phyloP scores from a whole-genome alignment of 37 sponge, comb jelly and placozoan species.

The Oopsacas minuta region DNA sequence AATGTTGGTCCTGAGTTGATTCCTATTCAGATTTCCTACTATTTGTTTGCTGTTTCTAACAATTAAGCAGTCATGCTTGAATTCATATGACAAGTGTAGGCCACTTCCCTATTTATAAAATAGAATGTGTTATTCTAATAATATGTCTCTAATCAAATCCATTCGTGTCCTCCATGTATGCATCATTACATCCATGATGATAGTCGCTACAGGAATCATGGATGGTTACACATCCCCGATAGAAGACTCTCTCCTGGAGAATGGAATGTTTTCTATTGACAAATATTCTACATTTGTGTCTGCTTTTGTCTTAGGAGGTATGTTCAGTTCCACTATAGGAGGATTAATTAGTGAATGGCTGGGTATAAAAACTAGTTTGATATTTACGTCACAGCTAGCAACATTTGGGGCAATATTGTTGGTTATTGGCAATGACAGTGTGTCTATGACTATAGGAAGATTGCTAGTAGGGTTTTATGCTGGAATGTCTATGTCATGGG shows the following conservation, averaged over 20 bases:
- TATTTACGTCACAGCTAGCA: not conserved
- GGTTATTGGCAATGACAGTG: not conserved
- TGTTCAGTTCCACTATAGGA: not conserved
- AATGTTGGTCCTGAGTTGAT: not conserved
- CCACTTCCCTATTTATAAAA: not conserved
- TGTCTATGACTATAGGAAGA: not conserved
- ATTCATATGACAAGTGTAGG: too few species aligned
- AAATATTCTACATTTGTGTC: not conserved
- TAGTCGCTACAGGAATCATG: not conserved
- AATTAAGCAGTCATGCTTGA: too few species aligned
- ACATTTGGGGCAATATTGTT: not conserved
- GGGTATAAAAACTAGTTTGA: not conserved
- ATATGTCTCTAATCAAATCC: not conserved
- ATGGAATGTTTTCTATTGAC: not conserved
- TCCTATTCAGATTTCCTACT: too few species aligned
- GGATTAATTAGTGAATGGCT: conserved; percentile 11
- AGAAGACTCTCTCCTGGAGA: not conserved
- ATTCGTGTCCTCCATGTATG: not conserved
- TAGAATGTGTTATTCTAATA: not conserved
- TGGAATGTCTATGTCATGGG: not conserved
- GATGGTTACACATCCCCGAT: not conserved
- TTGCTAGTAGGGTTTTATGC: not conserved
- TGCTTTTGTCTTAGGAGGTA: not conserved
- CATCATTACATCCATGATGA: not conserved
- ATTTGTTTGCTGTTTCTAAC: too few species aligned